Base-by-base conservation (phyloP, 2,797 vertebrate genomes). In the Hydrolagus colliei region DNA sequence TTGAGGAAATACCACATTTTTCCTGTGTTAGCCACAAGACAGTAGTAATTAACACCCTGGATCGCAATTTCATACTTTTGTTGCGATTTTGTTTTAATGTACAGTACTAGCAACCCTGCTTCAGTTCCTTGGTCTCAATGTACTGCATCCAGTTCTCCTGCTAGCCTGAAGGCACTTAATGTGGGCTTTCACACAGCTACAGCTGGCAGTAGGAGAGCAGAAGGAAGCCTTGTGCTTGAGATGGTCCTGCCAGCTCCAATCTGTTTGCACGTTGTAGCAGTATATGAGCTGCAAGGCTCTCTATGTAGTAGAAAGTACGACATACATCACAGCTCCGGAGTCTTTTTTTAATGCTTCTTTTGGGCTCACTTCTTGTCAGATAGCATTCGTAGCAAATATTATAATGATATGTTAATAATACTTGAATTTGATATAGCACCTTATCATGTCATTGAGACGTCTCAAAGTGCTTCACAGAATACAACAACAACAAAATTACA, bases 51-150 rank as follows among this genome's bases (percentile, higher is more conserved):
- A 52, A 52, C 41, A 52, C 41, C 41, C 41, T 52, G 41, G 41
- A 52, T 52, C 6, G 41, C 41, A 6, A 52, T 52, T 52, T 52
- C 41, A 52, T 3, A 0, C 41, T 6, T 52, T 6, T 68, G 63
- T 82, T 80, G 62, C 77, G 62, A 80, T 80, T 80, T 62, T 18
- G 35, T 84, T 68, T 63, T 52, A 84, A 65, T 71, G 67, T 67
- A 27, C 27, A 27, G 27, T 27, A 84, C 63, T 18, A 84, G 67
- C n/a, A 79, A 22, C 14, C 11, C 20, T 63, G 11, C 77, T 8
- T 7, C 79, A 71, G 32, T 32, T 16, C 65, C 71, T 84, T 32
- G 52, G 20, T 71, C 65, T 71, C 32, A 16, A 84, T 20, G 62
- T 65, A 16, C n/a, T 68, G 32, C 32, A 41, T 52, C 3, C 65